Evolutionary conservation across 2,888 invertebrate species (phyloP), one percentile per base, ranked within the genome.

Genomic region (Lasius platythorax): DNA sequence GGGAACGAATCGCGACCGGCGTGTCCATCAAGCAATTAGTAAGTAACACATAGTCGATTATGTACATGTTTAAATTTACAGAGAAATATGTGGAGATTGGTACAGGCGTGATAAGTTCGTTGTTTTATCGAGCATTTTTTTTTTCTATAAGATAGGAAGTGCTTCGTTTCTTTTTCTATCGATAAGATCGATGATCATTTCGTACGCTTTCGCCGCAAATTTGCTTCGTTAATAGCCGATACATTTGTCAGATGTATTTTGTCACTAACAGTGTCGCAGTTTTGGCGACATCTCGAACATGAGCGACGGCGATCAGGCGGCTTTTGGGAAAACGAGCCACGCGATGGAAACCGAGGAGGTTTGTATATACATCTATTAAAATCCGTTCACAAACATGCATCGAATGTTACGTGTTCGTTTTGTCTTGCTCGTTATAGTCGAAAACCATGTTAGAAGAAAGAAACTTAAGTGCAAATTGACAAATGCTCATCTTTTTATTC

Each of bases 211-310:
- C 46, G 28, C 56, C 46, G 43, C 53, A 82, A 66, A 66, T 18
- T 28, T 23, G 78, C 82, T 82, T 82, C 74, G 81, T 74, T 58
- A 85, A 85, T 64, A 75, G 63, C 82, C 73, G 84, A 85, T 74
- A 87, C 86, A 90, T 87, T 89, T 91, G 91, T 91, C 89, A 91
- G 92, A 89, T 91, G 88, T 92, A 90, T 91, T 93, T 92, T 93
- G 91, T 94, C 91, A 93, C 92, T 94, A 93, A 93, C 95, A 96
- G 96, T 96, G 96, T 95, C 96, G 96, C 94, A 96, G 96, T 95
- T 96, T 96, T 94, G 96, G 96, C 93, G 96, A 96, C 95, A 95
- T 96, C 92, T 96, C 96, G 92, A 96, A 96, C 94, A 95, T 96
- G 91, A 95, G 94, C 82, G 95, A 96, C 87, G 95, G 95, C 87